Base-by-base conservation (phyloP, 2,797 vertebrate species). In the Macropodus opercularis region DNA sequence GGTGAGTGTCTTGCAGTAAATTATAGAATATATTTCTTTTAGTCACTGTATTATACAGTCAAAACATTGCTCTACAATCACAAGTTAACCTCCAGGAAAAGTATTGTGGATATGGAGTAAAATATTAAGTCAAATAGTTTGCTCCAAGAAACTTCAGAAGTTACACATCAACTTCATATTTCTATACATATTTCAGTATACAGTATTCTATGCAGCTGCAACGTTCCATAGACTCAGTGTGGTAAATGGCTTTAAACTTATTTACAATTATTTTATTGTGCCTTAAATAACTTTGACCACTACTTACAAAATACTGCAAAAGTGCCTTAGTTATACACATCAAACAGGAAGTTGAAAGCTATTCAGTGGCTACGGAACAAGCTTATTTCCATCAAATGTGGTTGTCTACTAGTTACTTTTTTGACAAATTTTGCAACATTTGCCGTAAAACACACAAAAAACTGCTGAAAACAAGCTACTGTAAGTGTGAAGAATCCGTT, bases 281-380 rank as follows among this genome's bases (percentile, higher is more conserved):
- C 78, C 81, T 80, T 77, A 5, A 62, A 59, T 35, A 49, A 39
- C n/a, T 10, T 6, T 3, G 29, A 71, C 61, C 52, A 41, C 59
- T 64, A 40, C 41, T 63, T 13, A 35, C 5, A 34, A 18, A 21
- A 22, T 14, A 12, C 12, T 34, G 12, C 32, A 12, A 14, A 14
- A 34, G 75, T 81, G 82, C 80, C 84, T 81, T 70, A 9, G 13
- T 29, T 26, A 32, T 14, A 3, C 0, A 10, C 15, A n/a, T n/a
- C n/a, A 24, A 15, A 19, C 26, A 34, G 31, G 11, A 8, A 21
- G n/a, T 21, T 42, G 8, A 35, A 40, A 41, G 10, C 24, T 23
- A 21, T 32, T 49, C 11, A 24, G n/a, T n/a, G n/a, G n/a, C n/a
- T n/a, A n/a, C n/a, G n/a, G n/a, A n/a, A n/a, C n/a, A n/a, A n/a